A percentile compares a stretch with the other conserved stretches of the same genome.
These are phyloP conservation scores for Spisula subtruncata DNA, from an alignment of 2,888 invertebrate genomes.

Conservation along the genomic window DNA sequence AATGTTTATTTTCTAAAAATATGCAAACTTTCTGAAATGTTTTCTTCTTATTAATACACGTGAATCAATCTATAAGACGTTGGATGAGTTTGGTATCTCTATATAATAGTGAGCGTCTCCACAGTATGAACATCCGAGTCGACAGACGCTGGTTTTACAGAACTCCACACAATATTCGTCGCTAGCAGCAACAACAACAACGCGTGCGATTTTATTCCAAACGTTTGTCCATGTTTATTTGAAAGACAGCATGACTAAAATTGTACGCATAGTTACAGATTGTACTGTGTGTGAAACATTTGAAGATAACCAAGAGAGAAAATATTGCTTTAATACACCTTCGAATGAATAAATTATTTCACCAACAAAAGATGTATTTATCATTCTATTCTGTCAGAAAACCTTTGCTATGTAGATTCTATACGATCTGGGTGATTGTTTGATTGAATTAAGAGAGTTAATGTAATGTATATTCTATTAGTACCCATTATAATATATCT, in stretches of 20 bases:
- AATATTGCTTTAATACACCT: background rate
- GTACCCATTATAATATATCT: background rate
- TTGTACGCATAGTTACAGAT: too few species aligned
- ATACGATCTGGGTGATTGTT: background rate
- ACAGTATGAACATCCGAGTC: background rate
- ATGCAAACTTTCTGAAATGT: background rate
- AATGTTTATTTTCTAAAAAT: background rate
- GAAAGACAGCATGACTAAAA: too few species aligned
- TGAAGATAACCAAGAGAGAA: background rate
- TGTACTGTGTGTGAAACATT: background rate
- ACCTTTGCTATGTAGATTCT: background rate
- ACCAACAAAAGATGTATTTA: background rate
- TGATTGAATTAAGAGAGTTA: background rate
- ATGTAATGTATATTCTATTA: background rate
- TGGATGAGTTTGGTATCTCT: background rate
- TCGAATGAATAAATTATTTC: background rate
- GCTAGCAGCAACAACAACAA: background rate
- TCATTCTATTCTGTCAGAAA: background rate
- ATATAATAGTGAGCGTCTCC: too few species aligned
- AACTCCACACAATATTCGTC: background rate
- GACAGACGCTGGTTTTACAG: background rate
- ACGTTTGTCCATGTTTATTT: background rate
- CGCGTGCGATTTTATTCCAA: background rate
- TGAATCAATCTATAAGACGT: too few species aligned
- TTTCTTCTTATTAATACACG: too few species aligned